Evolutionary conservation across 1,140 invertebrate species (phyloP).

Genomic region (Hyphantria cunea): DNA sequence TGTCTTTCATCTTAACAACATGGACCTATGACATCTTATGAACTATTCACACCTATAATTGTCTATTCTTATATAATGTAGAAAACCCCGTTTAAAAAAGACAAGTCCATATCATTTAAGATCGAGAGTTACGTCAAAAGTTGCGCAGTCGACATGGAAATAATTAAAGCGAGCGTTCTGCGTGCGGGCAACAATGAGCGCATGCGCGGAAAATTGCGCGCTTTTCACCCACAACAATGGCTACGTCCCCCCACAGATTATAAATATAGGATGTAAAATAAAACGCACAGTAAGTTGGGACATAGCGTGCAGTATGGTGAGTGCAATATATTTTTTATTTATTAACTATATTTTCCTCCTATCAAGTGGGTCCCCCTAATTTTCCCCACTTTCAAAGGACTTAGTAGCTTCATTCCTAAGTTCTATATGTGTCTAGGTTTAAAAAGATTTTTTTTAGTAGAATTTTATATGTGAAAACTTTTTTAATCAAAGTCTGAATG

Average conservation of each 20-base stretch:
- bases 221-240: constrained; percentile 19
- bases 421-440: no score
- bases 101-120: constrained; percentile 4
- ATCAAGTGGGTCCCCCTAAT: no score
- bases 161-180: constrained; percentile 17
- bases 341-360: background rate
- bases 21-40: no score
- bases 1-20: no score
- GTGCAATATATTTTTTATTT: constrained; percentile 7
- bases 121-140: constrained; percentile 19
- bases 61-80: no score
- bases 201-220: constrained; percentile 31
- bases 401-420: no score
- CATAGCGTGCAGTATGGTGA: constrained; percentile 24
- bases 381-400: no score
- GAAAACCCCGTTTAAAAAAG: background rate
- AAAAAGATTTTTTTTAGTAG: no score
- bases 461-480: no score
- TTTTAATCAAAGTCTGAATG: no score
- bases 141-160: constrained; percentile 34
- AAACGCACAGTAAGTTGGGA: constrained; percentile 11
- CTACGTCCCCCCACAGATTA: constrained; percentile 9
- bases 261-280: constrained; percentile 15
- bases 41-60: no score
- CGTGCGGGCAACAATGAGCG: constrained; percentile 2